Evolutionary conservation across 30 jellyfish, hydroid and myxozoan genomes (phyloP).

Genomic region (Aurelia coerulea): DNA sequence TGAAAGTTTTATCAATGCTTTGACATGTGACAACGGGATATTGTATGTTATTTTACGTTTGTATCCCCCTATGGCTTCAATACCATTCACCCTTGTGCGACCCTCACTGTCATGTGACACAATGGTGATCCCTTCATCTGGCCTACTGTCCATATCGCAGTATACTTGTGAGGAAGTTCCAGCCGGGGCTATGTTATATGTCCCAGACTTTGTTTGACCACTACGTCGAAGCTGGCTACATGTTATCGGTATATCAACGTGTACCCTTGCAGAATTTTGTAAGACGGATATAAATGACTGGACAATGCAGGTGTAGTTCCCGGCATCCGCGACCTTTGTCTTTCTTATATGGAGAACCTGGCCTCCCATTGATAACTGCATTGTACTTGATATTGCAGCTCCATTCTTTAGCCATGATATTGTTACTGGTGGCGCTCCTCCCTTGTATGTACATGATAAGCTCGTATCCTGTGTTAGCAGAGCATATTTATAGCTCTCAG

Average conservation of each 20-base stretch:
- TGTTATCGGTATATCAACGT: background rate
- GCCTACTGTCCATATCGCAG: conserved; percentile 25
- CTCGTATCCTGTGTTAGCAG: too few species aligned
- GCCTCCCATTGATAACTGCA: background rate
- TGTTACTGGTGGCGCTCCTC: conserved; percentile 11
- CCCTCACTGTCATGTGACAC: conserved; percentile 36
- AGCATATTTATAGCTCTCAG: background rate
- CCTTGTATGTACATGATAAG: conserved; percentile 4
- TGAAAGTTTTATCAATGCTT: conserved; percentile 16
- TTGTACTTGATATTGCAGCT: background rate
- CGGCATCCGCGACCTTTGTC: background rate
- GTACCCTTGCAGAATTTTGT: background rate
- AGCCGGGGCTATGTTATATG: background rate
- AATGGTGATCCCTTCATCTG: conserved; percentile 13
- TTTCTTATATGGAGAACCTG: background rate
- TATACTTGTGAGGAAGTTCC: conserved; percentile 5
- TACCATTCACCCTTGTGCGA: conserved; percentile 7
- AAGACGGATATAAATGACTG: background rate
- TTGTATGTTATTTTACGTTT: background rate
- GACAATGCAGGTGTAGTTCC: background rate
- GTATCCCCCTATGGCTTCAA: conserved; percentile 11
- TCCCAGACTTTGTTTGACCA: conserved; percentile 14
- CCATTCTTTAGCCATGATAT: conserved; percentile 11
- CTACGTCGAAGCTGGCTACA: background rate
- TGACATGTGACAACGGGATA: background rate